Percentiles rank a stretch among this genome's conserved stretches.
phyloP scores from a whole-genome alignment of 2,888 invertebrate species.

The Nasonia oneida region DNA sequence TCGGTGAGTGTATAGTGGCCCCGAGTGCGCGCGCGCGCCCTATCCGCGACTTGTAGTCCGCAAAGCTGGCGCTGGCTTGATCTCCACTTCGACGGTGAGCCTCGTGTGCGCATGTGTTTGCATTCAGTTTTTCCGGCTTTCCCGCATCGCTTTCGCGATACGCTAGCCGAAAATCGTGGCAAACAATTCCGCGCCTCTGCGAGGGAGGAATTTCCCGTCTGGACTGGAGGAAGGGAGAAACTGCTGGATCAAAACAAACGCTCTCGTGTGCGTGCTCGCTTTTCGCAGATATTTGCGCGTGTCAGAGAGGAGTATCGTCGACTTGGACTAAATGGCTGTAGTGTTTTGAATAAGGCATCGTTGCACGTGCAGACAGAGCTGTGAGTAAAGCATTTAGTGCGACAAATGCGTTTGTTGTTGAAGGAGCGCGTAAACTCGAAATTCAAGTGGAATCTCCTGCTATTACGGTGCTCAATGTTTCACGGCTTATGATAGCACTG shows the following conservation, averaged over 20 bases:
- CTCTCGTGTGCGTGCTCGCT: not conserved
- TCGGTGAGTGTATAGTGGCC: not conserved
- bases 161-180: too few relatives aligned
- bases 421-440: not conserved
- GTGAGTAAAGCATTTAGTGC: not conserved
- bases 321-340: not conserved
- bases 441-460: not conserved
- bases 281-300: too few relatives aligned
- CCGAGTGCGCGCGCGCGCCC: not conserved
- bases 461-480: not conserved
- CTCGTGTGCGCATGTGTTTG: conserved; percentile 2
- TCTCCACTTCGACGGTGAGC: not conserved
- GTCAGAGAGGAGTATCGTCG: too few relatives aligned
- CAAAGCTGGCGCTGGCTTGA: not conserved
- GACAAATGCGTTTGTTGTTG: not conserved
- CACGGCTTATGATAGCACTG: not conserved
- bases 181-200: not conserved
- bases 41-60: not conserved
- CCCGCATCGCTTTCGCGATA: not conserved
- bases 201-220: conserved; percentile 17
- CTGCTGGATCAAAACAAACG: conserved; percentile 1
- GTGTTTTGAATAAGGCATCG: not conserved
- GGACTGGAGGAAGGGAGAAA: not conserved
- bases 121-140: not conserved
- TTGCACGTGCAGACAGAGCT: not conserved